Evolutionary conservation across 1,140 invertebrate species (phyloP).

Genomic region (Micrasema minimum): DNA sequence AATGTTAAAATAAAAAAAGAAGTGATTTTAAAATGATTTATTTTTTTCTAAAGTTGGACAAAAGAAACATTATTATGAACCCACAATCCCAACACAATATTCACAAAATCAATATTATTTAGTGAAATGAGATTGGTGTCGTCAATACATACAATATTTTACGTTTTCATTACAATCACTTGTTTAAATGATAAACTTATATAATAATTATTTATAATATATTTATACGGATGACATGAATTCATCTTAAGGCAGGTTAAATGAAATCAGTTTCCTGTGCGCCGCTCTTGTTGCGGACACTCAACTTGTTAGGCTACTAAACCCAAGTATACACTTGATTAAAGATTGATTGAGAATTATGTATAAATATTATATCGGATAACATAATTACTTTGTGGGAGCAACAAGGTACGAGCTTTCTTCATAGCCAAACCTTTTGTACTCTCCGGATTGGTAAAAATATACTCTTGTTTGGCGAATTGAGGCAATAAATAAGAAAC

Average conservation of each 20-base stretch:
- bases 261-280: no score
- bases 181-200: constrained; percentile 34
- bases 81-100: constrained; percentile 30
- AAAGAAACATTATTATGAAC: constrained; percentile 35
- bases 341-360: no score
- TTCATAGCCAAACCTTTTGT: constrained; percentile 11
- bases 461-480: constrained; percentile 12
- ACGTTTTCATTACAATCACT: constrained; percentile 26
- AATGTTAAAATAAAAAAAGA: constrained; percentile 18
- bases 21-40: constrained; percentile 37
- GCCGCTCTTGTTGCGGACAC: no score
- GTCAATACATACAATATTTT: constrained; percentile 9
- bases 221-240: constrained; percentile 17
- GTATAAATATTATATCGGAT: no score
- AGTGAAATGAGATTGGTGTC: constrained; percentile 18
- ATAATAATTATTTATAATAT: constrained; percentile 28
- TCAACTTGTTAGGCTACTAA: no score
- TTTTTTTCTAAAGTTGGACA: constrained; percentile 38
- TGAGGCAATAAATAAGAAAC: constrained; percentile 25
- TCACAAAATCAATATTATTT: constrained; percentile 2
- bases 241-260: constrained; percentile 24
- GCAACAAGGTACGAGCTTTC: not conserved
- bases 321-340: no score
- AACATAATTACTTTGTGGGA: no score
- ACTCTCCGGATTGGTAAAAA: constrained; percentile 22